Evolutionary conservation across 2,797 vertebrate genomes (phyloP).

Genomic region (Tragopan temminckii): DNA sequence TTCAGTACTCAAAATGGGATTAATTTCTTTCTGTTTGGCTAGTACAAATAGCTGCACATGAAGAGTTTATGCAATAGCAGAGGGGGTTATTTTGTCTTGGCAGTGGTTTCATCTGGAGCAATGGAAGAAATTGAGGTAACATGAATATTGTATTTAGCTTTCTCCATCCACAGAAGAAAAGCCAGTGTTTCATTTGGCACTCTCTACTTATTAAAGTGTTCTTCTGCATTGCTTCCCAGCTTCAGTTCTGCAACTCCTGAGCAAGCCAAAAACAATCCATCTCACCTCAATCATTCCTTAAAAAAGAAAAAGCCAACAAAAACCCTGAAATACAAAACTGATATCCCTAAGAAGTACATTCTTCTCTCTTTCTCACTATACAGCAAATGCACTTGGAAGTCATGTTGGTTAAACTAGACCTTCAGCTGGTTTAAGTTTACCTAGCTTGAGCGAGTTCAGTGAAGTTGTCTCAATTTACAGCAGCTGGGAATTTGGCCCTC

Average conservation of each 20-base stretch:
- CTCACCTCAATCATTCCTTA: background rate
- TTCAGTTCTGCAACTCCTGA: conserved; percentile 24
- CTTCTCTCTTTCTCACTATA: conserved; percentile 37
- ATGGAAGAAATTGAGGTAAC: conserved; percentile 54
- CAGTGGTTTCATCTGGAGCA: conserved; percentile 10
- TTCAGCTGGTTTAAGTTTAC: conserved; percentile 50
- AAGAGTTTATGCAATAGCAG: conserved; percentile 49
- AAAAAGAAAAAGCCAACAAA: background rate
- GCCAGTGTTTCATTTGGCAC: conserved; percentile 60
- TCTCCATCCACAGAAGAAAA: conserved; percentile 32
- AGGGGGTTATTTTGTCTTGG: conserved; percentile 60
- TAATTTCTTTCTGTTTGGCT: conserved; percentile 67
- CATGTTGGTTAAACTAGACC: conserved; percentile 26
- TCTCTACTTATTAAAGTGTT: conserved; percentile 51
- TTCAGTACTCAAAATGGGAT: conserved; percentile 28
- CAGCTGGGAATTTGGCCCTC: conserved; percentile 32
- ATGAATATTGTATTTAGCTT: conserved; percentile 47
- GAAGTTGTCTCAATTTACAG: conserved; percentile 19
- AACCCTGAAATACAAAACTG: background rate
- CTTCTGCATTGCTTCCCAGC: conserved; percentile 41
- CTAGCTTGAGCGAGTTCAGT: conserved; percentile 17
- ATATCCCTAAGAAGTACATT: background rate
- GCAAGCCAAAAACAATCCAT: conserved; percentile 6
- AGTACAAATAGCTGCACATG: conserved; percentile 45
- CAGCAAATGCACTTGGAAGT: conserved; percentile 11